A percentile compares a stretch with the other conserved stretches of the same genome.
Evolutionary conservation across 2,888 invertebrate genomes (phyloP).

Genomic region (Lapara coniferarum): DNA sequence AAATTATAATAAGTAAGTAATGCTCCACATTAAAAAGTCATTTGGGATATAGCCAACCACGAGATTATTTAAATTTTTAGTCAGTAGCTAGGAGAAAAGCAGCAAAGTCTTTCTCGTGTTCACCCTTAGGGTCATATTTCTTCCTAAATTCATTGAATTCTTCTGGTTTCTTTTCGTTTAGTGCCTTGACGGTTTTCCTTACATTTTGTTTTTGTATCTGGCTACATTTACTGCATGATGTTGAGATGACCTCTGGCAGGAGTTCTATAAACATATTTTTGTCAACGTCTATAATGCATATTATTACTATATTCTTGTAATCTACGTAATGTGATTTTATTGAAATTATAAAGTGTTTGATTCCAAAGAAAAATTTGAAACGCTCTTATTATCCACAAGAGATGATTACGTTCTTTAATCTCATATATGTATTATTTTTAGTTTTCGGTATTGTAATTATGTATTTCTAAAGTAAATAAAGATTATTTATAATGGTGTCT

Average conservation of each 20-base stretch:
- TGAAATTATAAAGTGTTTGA: neutral
- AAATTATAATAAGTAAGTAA: constrained; percentile 37
- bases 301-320: neutral
- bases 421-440: no score
- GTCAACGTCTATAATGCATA: constrained; percentile 2
- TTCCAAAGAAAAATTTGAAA: neutral
- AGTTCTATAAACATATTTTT: constrained; percentile 51
- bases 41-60: neutral
- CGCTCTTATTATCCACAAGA: no score
- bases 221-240: constrained; percentile 67
- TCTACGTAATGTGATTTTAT: neutral
- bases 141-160: constrained; percentile 57
- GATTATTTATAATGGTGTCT: no score
- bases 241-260: constrained; percentile 67
- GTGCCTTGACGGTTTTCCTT: constrained; percentile 61
- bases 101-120: constrained; percentile 60
- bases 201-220: constrained; percentile 56
- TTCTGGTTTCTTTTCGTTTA: constrained; percentile 59
- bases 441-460: no score
- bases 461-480: no score
- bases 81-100: constrained; percentile 55
- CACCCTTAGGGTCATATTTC: constrained; percentile 67
- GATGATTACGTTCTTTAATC: no score
- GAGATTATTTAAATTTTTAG: constrained; percentile 35
- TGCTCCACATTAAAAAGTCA: constrained; percentile 55